These are phyloP conservation scores for Adelges cooleyi DNA, from an alignment of 1,140 invertebrate genomes.

Conservation along the genomic window DNA sequence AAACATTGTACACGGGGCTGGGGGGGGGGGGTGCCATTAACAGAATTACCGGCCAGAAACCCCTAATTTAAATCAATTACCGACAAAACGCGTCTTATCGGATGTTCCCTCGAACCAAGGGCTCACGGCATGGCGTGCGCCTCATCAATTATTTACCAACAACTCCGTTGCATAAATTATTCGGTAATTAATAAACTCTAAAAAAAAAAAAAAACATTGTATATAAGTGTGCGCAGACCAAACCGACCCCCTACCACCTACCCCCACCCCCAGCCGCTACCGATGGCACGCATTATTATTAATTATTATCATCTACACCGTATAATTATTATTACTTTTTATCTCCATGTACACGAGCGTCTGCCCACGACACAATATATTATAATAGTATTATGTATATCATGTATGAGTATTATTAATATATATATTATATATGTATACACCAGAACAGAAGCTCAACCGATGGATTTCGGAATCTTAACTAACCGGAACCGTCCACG, in stretches of 20 bases:
- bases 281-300: neutral
- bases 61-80: conserved; percentile 29
- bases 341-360: neutral
- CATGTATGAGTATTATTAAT: too few relatives aligned
- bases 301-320: neutral
- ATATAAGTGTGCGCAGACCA: neutral
- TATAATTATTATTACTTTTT: neutral
- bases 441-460: neutral
- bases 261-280: too few relatives aligned
- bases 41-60: conserved; percentile 23
- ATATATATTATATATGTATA: too few relatives aligned
- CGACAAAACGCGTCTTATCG: conserved; percentile 28
- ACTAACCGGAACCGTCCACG: neutral
- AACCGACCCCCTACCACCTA: too few relatives aligned
- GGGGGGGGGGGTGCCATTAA: conserved; percentile 6
- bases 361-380: neutral
- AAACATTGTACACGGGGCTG: too few relatives aligned
- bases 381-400: too few relatives aligned
- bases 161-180: conserved; percentile 17
- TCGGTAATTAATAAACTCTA: conserved; percentile 22
- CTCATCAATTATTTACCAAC: conserved; percentile 26
- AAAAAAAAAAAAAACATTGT: too few relatives aligned
- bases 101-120: conserved; percentile 13
- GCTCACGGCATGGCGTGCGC: conserved; percentile 22
- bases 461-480: neutral